Evolutionary conservation across 2,797 vertebrate genomes (phyloP).

Genomic region (Notolepis coatsorum): DNA sequence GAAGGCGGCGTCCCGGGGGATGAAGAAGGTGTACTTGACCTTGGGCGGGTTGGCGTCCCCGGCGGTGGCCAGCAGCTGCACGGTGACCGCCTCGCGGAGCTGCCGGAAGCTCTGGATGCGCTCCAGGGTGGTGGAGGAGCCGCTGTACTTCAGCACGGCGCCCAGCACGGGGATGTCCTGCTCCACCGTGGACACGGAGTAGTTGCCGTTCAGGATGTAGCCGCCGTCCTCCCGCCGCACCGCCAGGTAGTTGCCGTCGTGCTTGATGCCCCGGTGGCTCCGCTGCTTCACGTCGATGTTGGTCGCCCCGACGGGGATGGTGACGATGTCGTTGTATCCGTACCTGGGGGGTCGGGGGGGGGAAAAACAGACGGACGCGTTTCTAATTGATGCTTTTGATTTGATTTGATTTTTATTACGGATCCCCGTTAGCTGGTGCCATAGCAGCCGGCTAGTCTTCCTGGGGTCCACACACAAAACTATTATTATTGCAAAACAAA

Average conservation of each 20-base stretch:
- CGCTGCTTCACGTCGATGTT: constrained; percentile 97
- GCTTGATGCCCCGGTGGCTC: constrained; percentile 88
- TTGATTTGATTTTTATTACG: too few relatives aligned
- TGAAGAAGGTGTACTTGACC: constrained; percentile 94
- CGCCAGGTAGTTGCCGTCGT: constrained; percentile 94
- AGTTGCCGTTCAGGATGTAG: constrained; percentile 95
- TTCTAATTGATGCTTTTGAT: too few relatives aligned
- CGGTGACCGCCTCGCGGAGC: constrained; percentile 86
- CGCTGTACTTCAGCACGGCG: constrained; percentile 93
- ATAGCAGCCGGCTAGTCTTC: too few relatives aligned
- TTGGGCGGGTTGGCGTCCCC: constrained; percentile 87
- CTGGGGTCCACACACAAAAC: too few relatives aligned
- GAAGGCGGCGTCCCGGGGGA: constrained; percentile 87
- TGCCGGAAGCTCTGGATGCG: constrained; percentile 93
- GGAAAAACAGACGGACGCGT: too few relatives aligned
- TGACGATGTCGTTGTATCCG: constrained; percentile 94
- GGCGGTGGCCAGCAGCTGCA: constrained; percentile 89
- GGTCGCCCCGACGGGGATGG: constrained; percentile 92
- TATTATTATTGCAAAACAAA: too few relatives aligned
- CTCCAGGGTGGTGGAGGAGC: constrained; percentile 93
- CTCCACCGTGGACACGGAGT: constrained; percentile 92
- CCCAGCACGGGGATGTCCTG: constrained; percentile 92
- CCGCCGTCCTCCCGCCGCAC: constrained; percentile 83
- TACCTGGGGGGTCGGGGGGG: too few relatives aligned
- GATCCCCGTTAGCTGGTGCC: too few relatives aligned